phyloP scores from a whole-genome alignment of 2,797 vertebrate genomes.

The Xenentodon cancila region DNA sequence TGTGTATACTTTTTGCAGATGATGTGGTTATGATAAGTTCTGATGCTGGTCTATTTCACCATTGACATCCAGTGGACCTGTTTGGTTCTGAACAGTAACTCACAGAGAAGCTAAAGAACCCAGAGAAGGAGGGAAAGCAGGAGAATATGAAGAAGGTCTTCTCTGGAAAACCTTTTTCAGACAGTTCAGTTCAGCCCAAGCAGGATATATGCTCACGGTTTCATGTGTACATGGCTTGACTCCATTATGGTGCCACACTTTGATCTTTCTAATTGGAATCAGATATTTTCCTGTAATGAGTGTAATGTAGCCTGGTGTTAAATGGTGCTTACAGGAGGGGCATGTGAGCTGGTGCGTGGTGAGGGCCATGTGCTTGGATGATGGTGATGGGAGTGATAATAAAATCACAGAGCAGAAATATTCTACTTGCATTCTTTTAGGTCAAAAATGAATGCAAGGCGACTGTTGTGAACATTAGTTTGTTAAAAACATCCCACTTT shows the following conservation, averaged over 20 bases:
- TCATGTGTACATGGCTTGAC: slow-evolving; percentile 6
- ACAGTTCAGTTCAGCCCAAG: no score
- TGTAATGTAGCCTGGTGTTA: slow-evolving; percentile 64
- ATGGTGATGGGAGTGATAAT: slow-evolving; percentile 29
- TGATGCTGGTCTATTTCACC: no score
- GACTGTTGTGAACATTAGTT: slow-evolving; percentile 13
- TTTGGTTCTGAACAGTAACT: no score
- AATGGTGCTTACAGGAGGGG: slow-evolving; percentile 51
- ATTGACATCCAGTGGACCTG: no score
- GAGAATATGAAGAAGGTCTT: no score
- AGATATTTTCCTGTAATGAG: slow-evolving; percentile 55
- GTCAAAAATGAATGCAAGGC: neutral
- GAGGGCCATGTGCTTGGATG: slow-evolving; percentile 16
- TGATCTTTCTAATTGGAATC: slow-evolving; percentile 58
- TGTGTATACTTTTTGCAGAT: no score
- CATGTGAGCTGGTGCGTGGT: slow-evolving; percentile 47
- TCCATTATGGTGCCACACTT: slow-evolving; percentile 26
- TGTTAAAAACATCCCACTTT: slow-evolving; percentile 35
- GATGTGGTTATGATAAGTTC: no score
- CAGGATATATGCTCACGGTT: slow-evolving; percentile 1
- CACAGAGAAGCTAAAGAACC: no score
- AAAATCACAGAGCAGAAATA: slow-evolving; percentile 23
- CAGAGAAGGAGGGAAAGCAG: no score
- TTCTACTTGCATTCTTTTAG: slow-evolving; percentile 8
- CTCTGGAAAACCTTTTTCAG: no score